Evolutionary conservation across 2,113 vertebrate genomes (phyloP).

Genomic region (Anolis carolinensis): DNA sequence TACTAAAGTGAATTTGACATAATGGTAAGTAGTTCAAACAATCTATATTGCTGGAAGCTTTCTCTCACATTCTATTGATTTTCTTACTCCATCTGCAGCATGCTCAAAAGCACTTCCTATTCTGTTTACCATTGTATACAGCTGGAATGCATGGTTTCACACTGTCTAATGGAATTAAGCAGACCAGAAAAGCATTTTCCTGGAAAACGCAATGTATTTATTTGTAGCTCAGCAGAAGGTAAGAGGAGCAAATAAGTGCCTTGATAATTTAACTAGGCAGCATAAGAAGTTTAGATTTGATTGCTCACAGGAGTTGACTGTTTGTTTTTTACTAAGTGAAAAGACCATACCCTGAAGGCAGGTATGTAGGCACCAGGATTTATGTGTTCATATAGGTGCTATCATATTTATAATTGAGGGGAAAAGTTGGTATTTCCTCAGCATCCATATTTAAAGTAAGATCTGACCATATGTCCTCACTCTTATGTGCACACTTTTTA

Average conservation of each 20-base stretch:
- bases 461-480: background rate
- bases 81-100: conserved; percentile 59
- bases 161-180: conserved; percentile 59
- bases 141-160: conserved; percentile 55
- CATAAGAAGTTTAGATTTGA: background rate
- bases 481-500: background rate
- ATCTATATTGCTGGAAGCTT: conserved; percentile 72
- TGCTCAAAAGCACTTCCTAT: conserved; percentile 58
- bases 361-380: background rate
- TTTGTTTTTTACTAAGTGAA: background rate
- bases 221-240: conserved; percentile 46
- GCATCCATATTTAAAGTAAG: background rate
- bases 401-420: background rate
- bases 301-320: background rate
- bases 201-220: conserved; percentile 57
- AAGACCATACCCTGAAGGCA: background rate
- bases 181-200: conserved; percentile 62
- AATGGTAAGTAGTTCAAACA: conserved; percentile 74
- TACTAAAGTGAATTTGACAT: conserved; percentile 75
- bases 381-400: background rate
- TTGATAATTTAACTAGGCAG: conserved; percentile 12
- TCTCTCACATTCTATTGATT: conserved; percentile 74
- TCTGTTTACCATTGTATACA: conserved; percentile 65
- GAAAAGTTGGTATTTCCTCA: conserved; percentile 17
- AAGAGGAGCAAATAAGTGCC: background rate